Conservation (phyloP, 2,888 invertebrate genomes). For the Listrodromus nycthemerus region DNA sequence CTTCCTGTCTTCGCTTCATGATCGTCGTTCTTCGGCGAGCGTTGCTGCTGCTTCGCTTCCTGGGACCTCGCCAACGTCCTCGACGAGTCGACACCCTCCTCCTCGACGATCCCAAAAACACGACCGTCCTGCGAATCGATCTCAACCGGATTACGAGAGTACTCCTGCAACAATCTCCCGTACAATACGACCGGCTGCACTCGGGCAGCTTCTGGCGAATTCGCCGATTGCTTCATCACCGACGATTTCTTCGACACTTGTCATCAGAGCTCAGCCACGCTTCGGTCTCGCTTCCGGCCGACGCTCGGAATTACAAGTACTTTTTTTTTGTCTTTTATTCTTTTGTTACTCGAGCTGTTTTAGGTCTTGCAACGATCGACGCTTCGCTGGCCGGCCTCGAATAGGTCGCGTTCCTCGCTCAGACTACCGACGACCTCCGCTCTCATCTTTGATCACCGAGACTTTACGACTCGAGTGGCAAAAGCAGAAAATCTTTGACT, state of each 20-base stretch:
- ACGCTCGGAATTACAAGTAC: background rate
- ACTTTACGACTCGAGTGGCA: background rate
- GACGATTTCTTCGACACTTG: conserved; percentile 55
- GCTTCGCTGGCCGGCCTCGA: conserved; percentile 69
- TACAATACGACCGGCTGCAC: conserved; percentile 69
- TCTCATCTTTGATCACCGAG: conserved; percentile 55
- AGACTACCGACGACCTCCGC: conserved; percentile 62
- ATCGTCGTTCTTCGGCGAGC: conserved; percentile 64
- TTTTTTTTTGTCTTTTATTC: no score
- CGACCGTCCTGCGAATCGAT: conserved; percentile 28
- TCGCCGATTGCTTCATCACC: conserved; percentile 72
- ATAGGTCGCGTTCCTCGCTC: conserved; percentile 75
- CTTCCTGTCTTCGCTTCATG: conserved; percentile 75
- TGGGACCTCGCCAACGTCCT: conserved; percentile 27
- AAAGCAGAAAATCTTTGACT: background rate
- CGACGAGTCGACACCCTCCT: background rate
- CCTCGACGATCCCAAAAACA: background rate
- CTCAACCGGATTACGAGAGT: conserved; percentile 55
- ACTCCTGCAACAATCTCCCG: conserved; percentile 63
- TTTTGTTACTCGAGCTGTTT: conserved; percentile 11
- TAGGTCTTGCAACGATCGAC: conserved; percentile 73
- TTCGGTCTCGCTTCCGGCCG: background rate
- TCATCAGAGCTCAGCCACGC: conserved; percentile 60
- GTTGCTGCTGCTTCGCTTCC: conserved; percentile 67
- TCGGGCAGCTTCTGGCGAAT: conserved; percentile 68